Percentiles rank a stretch among this genome's conserved stretches.
phyloP scores from a whole-genome alignment of 2,888 invertebrate species.

The Platycheirus rosarum region DNA sequence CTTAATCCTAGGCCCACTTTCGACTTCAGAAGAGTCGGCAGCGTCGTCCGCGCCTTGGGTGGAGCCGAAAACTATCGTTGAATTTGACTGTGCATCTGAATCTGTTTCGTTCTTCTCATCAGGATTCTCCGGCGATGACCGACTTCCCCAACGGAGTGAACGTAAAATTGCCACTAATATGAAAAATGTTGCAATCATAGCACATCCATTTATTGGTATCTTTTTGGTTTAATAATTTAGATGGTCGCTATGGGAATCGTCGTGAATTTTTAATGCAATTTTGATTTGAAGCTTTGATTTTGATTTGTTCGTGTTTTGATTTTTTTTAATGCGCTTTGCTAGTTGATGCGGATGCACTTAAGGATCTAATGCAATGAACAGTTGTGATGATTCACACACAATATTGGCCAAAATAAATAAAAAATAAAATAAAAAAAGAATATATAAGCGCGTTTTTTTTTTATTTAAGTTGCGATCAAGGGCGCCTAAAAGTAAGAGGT shows the following conservation, averaged over 20 bases:
- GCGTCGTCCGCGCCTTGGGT: too few species aligned
- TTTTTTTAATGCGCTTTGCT: conserved; percentile 38
- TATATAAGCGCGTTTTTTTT: conserved; percentile 34
- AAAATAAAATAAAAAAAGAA: too few species aligned
- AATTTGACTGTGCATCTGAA: conserved; percentile 42
- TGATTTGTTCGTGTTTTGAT: conserved; percentile 4
- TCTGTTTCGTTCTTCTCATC: conserved; percentile 50
- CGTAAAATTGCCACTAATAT: conserved; percentile 82
- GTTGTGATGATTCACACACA: conserved; percentile 47
- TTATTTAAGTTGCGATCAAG: conserved; percentile 40
- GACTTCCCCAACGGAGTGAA: conserved; percentile 81
- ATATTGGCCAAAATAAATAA: conserved; percentile 26
- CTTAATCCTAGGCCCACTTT: conserved; percentile 10
- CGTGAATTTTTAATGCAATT: conserved; percentile 31
- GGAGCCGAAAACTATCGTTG: conserved; percentile 45
- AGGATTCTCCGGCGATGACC: conserved; percentile 68
- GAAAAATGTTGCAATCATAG: conserved; percentile 82
- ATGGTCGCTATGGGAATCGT: conserved; percentile 31
- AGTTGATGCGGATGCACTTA: conserved; percentile 50
- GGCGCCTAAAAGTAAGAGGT: conserved; percentile 54
- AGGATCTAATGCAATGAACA: conserved; percentile 66
- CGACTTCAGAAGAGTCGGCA: conserved; percentile 23
- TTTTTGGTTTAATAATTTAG: conserved; percentile 52
- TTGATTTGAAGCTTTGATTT: conserved; percentile 35
- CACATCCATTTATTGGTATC: conserved; percentile 73